phyloP scores from a whole-genome alignment of 2,113 vertebrate species.

The Hystrix cristata region DNA sequence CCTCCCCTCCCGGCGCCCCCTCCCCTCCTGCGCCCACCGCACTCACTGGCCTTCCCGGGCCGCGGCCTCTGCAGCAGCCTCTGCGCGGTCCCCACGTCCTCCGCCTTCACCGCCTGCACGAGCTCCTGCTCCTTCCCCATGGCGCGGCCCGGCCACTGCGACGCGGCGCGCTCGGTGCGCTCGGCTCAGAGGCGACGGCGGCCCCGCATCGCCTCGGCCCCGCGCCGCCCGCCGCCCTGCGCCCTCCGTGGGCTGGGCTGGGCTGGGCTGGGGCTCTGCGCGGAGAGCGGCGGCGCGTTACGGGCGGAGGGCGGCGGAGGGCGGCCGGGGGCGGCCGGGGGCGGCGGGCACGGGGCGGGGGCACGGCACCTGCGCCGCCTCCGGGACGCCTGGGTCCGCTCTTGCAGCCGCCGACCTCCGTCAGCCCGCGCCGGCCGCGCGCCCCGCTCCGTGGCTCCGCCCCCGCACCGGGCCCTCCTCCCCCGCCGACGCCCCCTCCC shows the following conservation, averaged over 20 bases:
- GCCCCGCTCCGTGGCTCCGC: conserved; percentile 73
- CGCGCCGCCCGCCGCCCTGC: conserved; percentile 73
- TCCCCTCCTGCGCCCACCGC: conserved; percentile 75
- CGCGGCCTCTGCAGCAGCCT: conserved; percentile 98
- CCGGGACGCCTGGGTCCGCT: conserved; percentile 88
- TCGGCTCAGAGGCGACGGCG: conserved; percentile 68
- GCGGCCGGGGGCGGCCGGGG: conserved; percentile 63
- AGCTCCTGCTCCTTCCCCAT: conserved; percentile 99
- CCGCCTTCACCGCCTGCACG: conserved; percentile 98
- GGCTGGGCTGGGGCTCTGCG: conserved; percentile 68
- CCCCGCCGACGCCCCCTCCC: conserved; percentile 68
- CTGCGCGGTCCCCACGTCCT: conserved; percentile 97
- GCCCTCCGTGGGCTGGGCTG: conserved; percentile 73
- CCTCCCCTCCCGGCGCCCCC: neutral
- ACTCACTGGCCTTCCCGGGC: conserved; percentile 98
- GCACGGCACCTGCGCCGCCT: conserved; percentile 87
- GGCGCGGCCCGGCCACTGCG: conserved; percentile 86
- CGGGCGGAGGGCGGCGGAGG: conserved; percentile 79
- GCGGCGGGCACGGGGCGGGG: conserved; percentile 73
- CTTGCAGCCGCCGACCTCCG: conserved; percentile 73
- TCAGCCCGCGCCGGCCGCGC: conserved; percentile 70
- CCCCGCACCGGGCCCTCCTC: conserved; percentile 51
- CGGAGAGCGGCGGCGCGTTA: conserved; percentile 72
- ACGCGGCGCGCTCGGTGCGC: conserved; percentile 83
- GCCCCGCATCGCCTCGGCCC: conserved; percentile 73